Evolutionary conservation across 2,797 vertebrate species (phyloP).

Genomic region (Tragelaphus oryx): DNA sequence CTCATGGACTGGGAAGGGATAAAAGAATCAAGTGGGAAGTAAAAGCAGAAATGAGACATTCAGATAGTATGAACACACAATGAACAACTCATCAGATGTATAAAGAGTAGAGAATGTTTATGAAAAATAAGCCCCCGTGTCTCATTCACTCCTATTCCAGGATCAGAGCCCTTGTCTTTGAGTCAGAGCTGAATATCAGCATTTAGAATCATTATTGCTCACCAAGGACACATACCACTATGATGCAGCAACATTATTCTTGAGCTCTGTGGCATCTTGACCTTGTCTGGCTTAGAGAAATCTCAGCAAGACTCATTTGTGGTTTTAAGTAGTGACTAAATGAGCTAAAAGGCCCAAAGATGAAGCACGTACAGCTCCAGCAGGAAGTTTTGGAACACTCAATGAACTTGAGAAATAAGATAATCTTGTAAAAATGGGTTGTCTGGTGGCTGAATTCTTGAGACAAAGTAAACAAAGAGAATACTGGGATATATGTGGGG

Average conservation of each 20-base stretch:
- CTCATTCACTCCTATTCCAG: not conserved
- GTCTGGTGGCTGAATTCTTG: slow-evolving; percentile 27
- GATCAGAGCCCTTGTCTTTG: not conserved
- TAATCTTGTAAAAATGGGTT: slow-evolving; percentile 35
- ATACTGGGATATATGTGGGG: not conserved
- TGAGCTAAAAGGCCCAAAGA: not conserved
- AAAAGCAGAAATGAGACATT: not conserved
- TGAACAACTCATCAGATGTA: not conserved
- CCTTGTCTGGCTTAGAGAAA: slow-evolving; percentile 1
- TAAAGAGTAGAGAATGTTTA: not conserved
- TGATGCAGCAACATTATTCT: not conserved
- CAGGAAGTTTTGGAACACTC: not conserved
- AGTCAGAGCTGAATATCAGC: slow-evolving; percentile 31
- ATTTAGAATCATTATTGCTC: not conserved
- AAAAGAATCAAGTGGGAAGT: not conserved
- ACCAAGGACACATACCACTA: not conserved
- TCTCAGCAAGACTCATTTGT: slow-evolving; percentile 29
- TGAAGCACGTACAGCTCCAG: not conserved
- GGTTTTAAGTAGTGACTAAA: not conserved
- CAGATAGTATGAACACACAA: not conserved
- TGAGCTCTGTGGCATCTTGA: slow-evolving; percentile 8
- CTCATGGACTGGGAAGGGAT: not conserved
- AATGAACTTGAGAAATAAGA: slow-evolving; percentile 37
- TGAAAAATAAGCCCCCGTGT: not conserved
- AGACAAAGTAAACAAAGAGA: slow-evolving; percentile 6